Evolutionary conservation across 2,888 invertebrate species (phyloP), one percentile per base, ranked within the genome.

Genomic region (Eupeodes latifasciatus): DNA sequence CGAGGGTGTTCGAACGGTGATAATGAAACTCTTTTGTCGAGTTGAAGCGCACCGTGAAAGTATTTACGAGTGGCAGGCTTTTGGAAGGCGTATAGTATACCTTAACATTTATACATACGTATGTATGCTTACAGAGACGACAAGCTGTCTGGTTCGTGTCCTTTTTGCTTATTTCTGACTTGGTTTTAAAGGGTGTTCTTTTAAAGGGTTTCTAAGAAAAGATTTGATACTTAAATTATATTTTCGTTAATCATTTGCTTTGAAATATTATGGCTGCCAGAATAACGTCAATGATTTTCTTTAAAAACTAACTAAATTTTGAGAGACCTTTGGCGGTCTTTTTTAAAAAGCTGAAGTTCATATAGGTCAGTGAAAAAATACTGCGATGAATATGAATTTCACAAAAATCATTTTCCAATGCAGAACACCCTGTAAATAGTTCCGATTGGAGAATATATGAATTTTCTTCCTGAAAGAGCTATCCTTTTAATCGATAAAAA

Each of bases 401-500:
- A 19, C 19, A 19, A 19, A 19, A 19, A 19, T 19, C 19, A 19
- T 19, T 19, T 19, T 19, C 19, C 19, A 19, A 19, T 19, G 19
- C 19, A 6, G 14, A 34, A 59, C 59, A 59, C 59, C 59, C 59
- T 59, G 59, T 34, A 7, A 9, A 6, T 7, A 6, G 0, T 12
- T 59, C 14, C 19, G 36, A 67, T 62, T 27, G 16, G 7, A 6
- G 27, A 47, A 55, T 77, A 36, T 36, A 72, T 34, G 16, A 67
- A 11, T 72, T 72, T 59, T 72, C n/a, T 72, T 53, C 6, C 49
- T 66, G 9, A 19, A 12, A 55, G 27, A 64, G 66, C 47, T 51
- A 84, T 81, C 78, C 47, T 62, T 84, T 88, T 81, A 84, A 84
- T 81, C 88, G 84, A 88, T 88, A 84, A 88, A 81, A 87, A 84